Evolutionary conservation across 2,888 invertebrate species (phyloP), one percentile per base, ranked within the genome.

Genomic region (Diplolepis rosae): DNA sequence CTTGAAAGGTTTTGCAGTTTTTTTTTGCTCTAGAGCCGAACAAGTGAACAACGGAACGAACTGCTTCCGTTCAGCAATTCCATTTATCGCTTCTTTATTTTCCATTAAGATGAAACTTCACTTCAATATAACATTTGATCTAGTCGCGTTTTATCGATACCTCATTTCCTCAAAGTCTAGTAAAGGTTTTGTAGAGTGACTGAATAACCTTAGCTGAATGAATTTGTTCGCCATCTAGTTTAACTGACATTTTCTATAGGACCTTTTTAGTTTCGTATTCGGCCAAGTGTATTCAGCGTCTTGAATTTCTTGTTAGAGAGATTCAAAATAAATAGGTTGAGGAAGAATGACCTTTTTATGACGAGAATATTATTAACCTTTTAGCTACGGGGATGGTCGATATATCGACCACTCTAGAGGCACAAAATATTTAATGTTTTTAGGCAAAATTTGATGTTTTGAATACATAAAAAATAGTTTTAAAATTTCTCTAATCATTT

Each of bases 1-100:
- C 50, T 66, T 66, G 48, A 66, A 50, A 66, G 50, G 45, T 66
- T 66, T 66, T 28, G 28, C 30, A 32, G 22, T 56, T 27, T 28
- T 24, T 28, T 56, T 56, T 28, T n/a, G 9, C 27, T 50, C 18
- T 9, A 18, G 22, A 15, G 22, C 22, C 54, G 18, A 18, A 35
- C 22, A 61, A 61, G 39, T 39, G 22, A 35, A 61, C 61, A 22
- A 35, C 35, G 13, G 24, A 39, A 39, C n/a, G n/a, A 61, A 39
- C 24, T 24, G 3, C 39, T 24, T 39, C n/a, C 35, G 7, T 13
- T 39, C 56, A 35, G n/a, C 22, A 61, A 39, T 39, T 39, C 39
- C 24, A 61, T 61, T 61, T 61, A 24, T 39, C 35, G 35, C 22
- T 27, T 39, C 24, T 22, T 39, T 61, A 24, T 61, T 61, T 61